Conservation (phyloP, 2,888 invertebrate genomes). For the Phalera bucephala region DNA sequence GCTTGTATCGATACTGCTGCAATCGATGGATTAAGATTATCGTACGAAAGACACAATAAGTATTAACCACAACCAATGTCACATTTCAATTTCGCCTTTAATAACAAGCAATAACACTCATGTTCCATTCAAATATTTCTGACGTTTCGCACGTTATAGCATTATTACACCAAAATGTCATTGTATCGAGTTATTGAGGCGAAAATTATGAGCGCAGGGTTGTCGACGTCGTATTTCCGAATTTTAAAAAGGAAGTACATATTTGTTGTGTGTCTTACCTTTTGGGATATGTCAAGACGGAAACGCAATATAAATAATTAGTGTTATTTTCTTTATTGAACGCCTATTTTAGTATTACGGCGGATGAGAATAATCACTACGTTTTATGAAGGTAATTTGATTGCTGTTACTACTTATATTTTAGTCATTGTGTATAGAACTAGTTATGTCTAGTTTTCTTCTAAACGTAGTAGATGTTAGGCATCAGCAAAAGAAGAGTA, state of each 20-base stretch:
- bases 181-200: slow-evolving; percentile 30
- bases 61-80: too few species aligned
- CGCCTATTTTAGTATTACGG: not conserved
- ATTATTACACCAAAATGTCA: too few species aligned
- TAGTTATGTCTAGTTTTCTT: too few species aligned
- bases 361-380: not conserved
- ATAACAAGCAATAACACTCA: too few species aligned
- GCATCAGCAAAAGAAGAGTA: too few species aligned
- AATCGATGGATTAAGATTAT: slow-evolving; percentile 30
- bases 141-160: too few species aligned
- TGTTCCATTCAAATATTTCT: too few species aligned
- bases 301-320: not conserved
- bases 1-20: too few species aligned
- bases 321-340: not conserved
- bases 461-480: too few species aligned
- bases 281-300: not conserved
- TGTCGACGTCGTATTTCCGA: slow-evolving; percentile 7
- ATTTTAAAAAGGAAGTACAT: slow-evolving; percentile 1
- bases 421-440: not conserved
- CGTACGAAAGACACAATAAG: slow-evolving; percentile 38
- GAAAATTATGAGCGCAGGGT: slow-evolving; percentile 24
- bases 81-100: too few species aligned
- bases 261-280: not conserved
- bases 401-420: too few species aligned
- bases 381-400: too few species aligned